Evolutionary conservation across 2,797 vertebrate genomes (phyloP), one percentile per base, ranked within the genome.

Genomic region (Toxotes lorentzi): DNA sequence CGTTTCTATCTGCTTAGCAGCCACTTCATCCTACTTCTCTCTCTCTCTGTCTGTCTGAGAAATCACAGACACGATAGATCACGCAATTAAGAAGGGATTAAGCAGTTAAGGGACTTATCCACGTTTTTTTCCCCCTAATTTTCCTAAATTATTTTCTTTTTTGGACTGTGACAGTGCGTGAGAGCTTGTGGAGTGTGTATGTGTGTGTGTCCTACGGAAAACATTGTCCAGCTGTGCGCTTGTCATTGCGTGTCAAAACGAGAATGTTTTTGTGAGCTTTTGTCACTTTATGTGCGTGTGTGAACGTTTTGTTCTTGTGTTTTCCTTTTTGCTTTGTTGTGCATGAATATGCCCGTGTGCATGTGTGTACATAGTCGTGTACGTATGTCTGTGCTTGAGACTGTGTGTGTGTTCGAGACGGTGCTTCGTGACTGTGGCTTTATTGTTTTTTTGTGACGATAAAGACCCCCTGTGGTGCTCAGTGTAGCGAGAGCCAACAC

Each of bases 351-450:
- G 80, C 60, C 76, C 32, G 27, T 7, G 48, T 12, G 21, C 56
- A 69, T 82, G 68, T 74, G 68, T 19, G 27, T 60, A 62, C 32
- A n/a, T n/a, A 40, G 57, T 2, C 4, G 19, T 56, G 48, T 54
- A 51, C 45, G 59, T 66, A 38, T 48, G 45, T 17, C 51, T 51
- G 70, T 75, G 70, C 41, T 50, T 4, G 4, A 32, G 45, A 72
- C 24, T 59, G 73, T 62, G 76, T 78, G 84, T 66, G 83, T 51
- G 86, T 86, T 72, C 27, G 72, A 89, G 81, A 83, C 69, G 23
- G 75, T 13, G 50, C 83, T 95, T 93, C 90, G 91, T 95, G 95
- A 95, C 93, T 93, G 88, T 51, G 78, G 91, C 93, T 93, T 92
- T 92, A 92, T 93, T 91, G 91, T 90, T 92, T 92, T 94, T 41